These are phyloP conservation scores for Monochamus saltuarius DNA, from an alignment of 1,140 invertebrate species.

Conservation along the genomic window DNA sequence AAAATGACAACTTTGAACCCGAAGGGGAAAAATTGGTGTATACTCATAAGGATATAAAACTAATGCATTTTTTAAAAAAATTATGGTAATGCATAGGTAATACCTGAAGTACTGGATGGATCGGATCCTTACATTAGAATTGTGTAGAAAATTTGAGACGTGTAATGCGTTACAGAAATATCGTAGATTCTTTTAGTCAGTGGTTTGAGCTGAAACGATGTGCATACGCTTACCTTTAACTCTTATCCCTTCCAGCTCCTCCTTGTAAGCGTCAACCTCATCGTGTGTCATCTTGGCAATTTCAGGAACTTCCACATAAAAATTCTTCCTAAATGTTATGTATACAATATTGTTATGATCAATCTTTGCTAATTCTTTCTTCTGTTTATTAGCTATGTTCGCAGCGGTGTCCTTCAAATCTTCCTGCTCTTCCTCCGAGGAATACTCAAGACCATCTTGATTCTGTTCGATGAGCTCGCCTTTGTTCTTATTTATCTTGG, in stretches of 20 bases:
- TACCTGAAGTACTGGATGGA: no score
- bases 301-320: constrained; percentile 88
- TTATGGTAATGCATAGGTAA: no score
- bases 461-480: constrained; percentile 97
- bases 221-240: constrained; percentile 68
- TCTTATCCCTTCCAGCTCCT: constrained; percentile 80
- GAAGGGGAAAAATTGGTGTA: no score
- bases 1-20: background rate
- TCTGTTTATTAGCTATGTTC: constrained; percentile 84
- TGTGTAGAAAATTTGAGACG: no score
- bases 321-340: constrained; percentile 89
- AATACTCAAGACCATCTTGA: constrained; percentile 96
- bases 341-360: constrained; percentile 85
- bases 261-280: constrained; percentile 84
- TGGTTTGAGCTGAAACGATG: no score
- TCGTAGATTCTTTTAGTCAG: no score
- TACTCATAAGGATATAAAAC: no score
- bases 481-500: constrained; percentile 71
- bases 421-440: constrained; percentile 94
- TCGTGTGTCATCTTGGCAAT: constrained; percentile 86
- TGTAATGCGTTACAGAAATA: no score
- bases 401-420: constrained; percentile 90
- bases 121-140: no score
- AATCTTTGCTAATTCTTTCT: constrained; percentile 86
- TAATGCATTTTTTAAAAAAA: no score